Percentiles rank a stretch among this genome's conserved stretches.
Evolutionary conservation across 2,888 invertebrate species (phyloP).

Genomic region (Aleiodes alternator): DNA sequence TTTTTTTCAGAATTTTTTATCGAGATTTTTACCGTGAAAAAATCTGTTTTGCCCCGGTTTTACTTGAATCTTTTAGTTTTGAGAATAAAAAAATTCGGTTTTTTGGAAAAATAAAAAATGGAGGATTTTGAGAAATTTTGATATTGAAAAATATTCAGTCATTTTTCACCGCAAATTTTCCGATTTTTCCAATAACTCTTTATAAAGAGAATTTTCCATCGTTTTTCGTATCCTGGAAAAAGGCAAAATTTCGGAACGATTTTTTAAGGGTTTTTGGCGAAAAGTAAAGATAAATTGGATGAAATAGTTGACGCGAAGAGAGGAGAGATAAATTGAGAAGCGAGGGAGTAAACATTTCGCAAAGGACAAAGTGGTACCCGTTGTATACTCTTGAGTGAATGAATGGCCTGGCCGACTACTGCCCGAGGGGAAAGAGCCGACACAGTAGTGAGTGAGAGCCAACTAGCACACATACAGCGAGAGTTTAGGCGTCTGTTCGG

Average conservation of each 20-base stretch:
- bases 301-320: no score
- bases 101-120: no score
- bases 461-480: constrained; percentile 12
- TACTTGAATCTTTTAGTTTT: no score
- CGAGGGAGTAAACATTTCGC: constrained; percentile 53
- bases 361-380: constrained; percentile 52
- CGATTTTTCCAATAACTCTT: constrained; percentile 7
- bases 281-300: no score
- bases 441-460: constrained; percentile 47
- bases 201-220: neutral
- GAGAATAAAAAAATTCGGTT: no score
- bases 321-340: constrained; percentile 53
- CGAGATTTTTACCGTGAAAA: no score
- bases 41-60: no score
- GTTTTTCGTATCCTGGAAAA: neutral
- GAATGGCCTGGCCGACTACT: constrained; percentile 56
- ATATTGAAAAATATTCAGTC: neutral
- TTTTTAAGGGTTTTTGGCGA: no score
- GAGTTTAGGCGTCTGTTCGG: constrained; percentile 47
- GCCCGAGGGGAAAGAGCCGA: constrained; percentile 50
- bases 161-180: constrained; percentile 26
- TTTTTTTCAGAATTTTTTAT: neutral
- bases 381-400: constrained; percentile 53
- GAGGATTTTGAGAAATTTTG: no score
- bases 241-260: neutral